Base-by-base conservation (phyloP, 2,888 invertebrate species). In the Ectemnius lituratus region DNA sequence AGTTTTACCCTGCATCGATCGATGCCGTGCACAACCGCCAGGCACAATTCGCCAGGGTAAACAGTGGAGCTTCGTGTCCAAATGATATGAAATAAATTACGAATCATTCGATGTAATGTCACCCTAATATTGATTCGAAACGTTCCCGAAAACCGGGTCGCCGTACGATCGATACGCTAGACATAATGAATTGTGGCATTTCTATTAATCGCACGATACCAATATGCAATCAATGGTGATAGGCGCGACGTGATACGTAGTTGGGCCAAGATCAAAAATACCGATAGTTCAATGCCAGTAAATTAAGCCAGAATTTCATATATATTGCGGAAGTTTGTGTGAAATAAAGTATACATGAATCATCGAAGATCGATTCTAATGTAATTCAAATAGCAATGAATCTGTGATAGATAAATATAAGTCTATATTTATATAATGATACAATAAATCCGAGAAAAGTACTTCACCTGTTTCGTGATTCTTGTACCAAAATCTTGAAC, bases 391-490 rank as follows among this genome's bases (percentile, higher is more conserved):
- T 23, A 23, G 23, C 23, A 23, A 3, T 23, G 23, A 23, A 23
- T 23, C 23, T 23, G 23, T 23, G 23, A 23, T 23, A 23, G 23
- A 23, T 23, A 23, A 23, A 23, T 23, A 23, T 2, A 23, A 23
- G 1, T 20, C 20, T 20, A 20, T 20, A 20, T 20, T 20, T 20
- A 20, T 20, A 20, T 2, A n/a, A n/a, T n/a, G n/a, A n/a, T n/a
- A n/a, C n/a, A n/a, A n/a, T n/a, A n/a, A n/a, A n/a, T n/a, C n/a
- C n/a, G n/a, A n/a, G 20, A 20, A 20, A 20, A 47, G 47, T 47
- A 57, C 77, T 23, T 76, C 73, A 90, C 90, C 90, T 89, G 57
- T 83, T 85, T 70, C 82, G 84, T 57, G 89, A 88, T 49, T 90
- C 89, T 76, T 87, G 87, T 8, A 85, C 80, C 20, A 90, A 72